Percentiles rank a stretch among this genome's conserved stretches.
phyloP scores from a whole-genome alignment of 2,113 vertebrate genomes.

The Prinia subflava region DNA sequence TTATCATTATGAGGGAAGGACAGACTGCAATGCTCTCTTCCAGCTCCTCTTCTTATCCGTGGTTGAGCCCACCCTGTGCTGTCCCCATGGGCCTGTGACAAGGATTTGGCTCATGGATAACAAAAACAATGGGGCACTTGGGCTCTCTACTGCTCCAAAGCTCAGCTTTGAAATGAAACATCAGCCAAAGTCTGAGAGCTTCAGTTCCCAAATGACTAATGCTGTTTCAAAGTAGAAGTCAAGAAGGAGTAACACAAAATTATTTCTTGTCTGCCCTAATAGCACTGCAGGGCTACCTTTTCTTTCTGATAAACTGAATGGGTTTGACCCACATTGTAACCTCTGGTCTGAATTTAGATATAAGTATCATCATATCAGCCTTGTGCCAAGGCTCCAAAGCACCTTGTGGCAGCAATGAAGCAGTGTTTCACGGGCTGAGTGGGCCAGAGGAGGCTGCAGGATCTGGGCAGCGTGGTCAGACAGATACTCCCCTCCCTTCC shows the following conservation, averaged over 20 bases:
- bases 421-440: neutral
- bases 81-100: neutral
- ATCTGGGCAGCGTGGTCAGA: accelerated
- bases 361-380: neutral
- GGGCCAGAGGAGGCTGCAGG: neutral
- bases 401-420: neutral
- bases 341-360: neutral
- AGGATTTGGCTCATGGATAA: accelerated
- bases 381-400: neutral
- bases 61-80: neutral
- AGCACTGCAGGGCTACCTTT: neutral
- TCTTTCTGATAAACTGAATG: neutral
- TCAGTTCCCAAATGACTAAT: neutral
- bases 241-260: neutral
- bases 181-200: neutral
- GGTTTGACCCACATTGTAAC: neutral
- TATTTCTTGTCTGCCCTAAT: neutral
- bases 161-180: neutral
- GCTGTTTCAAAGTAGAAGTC: neutral
- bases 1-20: neutral
- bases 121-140: neutral
- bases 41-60: neutral
- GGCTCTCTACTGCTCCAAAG: neutral
- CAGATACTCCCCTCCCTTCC: neutral
- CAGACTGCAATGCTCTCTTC: neutral